Evolutionary conservation across 2,888 invertebrate species (phyloP).

Genomic region (Carabus problematicus): DNA sequence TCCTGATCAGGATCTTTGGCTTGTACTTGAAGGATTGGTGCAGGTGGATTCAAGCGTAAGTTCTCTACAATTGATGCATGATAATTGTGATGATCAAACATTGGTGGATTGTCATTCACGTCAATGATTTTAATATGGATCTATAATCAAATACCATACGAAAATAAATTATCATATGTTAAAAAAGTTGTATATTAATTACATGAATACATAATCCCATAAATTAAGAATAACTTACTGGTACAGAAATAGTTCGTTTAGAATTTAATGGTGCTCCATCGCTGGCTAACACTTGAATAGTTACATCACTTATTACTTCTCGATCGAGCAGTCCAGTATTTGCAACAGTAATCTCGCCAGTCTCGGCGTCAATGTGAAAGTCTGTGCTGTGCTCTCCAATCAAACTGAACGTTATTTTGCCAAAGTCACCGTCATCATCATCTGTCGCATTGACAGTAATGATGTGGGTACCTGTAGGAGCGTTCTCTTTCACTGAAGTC

Average conservation of each 20-base stretch:
- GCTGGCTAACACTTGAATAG: conserved; percentile 79
- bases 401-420: conserved; percentile 78
- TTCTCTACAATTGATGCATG: conserved; percentile 85
- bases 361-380: conserved; percentile 74
- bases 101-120: conserved; percentile 88
- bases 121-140: conserved; percentile 79
- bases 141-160: conserved; percentile 54
- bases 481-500: conserved; percentile 78
- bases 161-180: conserved; percentile 33
- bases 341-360: conserved; percentile 80
- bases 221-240: conserved; percentile 62
- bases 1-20: conserved; percentile 85
- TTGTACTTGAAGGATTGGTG: conserved; percentile 80
- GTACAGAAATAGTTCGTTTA: conserved; percentile 75
- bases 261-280: conserved; percentile 78
- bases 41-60: conserved; percentile 78
- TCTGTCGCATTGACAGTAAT: conserved; percentile 79
- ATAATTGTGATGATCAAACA: conserved; percentile 79
- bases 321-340: conserved; percentile 78
- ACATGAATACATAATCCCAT: conserved; percentile 17
- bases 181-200: too few relatives aligned
- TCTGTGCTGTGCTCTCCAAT: conserved; percentile 76
- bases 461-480: conserved; percentile 74
- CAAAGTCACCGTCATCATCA: conserved; percentile 79
- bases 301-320: conserved; percentile 73